Base-by-base conservation (phyloP, 2,888 invertebrate genomes). In the Agrilus biguttatus region DNA sequence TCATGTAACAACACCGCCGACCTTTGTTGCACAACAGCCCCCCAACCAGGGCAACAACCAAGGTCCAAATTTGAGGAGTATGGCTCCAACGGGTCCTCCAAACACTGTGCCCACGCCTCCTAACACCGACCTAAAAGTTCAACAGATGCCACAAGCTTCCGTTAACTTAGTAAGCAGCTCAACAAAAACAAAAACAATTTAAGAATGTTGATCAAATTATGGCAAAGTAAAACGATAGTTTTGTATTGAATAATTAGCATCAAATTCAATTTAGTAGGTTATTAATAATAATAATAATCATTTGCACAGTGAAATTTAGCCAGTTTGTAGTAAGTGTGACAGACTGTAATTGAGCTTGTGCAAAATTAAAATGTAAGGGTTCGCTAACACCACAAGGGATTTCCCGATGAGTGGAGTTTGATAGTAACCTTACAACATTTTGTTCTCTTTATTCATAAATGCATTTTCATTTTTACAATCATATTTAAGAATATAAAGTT, bases 101-200 rank as follows among this genome's bases (percentile, higher is more conserved):
- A 66, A 61, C 49, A 66, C 65, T 51, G 53, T 67, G 34, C 63
- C 67, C n/a, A 66, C 67, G 32, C 67, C 66, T 39, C 66, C 66
- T 35, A 66, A 65, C 51, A 56, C 55, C 44, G 66, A 65, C 47
- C 48, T 66, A 37, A 67, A 66, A 54, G 62, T 64, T 39, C 57
- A 56, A 47, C 53, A 55, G 45, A 53, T 61, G 43, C 55, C 53
- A 13, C 59, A 55, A 43, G 50, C 56, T 33, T 48, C 58, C 37
- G 54, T 65, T 53, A 57, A 53, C 43, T 54, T 63, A 53, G 62
- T 62, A 55, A 59, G 58, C 53, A n/a, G 14, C n/a, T 10, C 23
- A 23, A 23, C n/a, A n/a, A 23, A 23, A 8, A 14, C n/a, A 37
- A 28, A 28, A 28, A 28, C 28, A 28, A 28, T 21, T 19, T 21